Evolutionary conservation across 2,113 vertebrate species (phyloP), one percentile per base, ranked within the genome.

Genomic region (Caracal caracal): DNA sequence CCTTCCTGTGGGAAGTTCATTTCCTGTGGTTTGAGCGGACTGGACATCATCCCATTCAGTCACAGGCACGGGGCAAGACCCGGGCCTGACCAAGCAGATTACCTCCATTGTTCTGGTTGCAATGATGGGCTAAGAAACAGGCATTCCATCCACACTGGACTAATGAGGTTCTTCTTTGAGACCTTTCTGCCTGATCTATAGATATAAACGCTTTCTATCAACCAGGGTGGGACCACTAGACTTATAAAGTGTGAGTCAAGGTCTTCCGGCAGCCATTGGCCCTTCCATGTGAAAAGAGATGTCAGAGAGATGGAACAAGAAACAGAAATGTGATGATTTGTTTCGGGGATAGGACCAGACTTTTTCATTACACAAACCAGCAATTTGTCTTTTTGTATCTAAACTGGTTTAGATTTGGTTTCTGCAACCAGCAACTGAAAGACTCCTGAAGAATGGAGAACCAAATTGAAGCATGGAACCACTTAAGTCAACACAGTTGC

Each of bases 401-500:
- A 19, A 10, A 40, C 83, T 49, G 4, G 26, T 88, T 30, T 68
- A 59, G n/a, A n/a, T 56, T 26, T 19, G 8, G 22, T 30, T 30
- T 70, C 83, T 51, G 22, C 37, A 30, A 40, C 33, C 28, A 20
- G 4, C 3, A 35, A 2, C 6, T 17, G 59, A 24, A n/a, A 19
- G 37, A 26, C 9, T 30, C 40, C 53, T 59, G 13, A 20, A 0
- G 1, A 17, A 30, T 19, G 59, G 17, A 33, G n/a, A 19, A 49
- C 16, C 59, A 10, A 1, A 33, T 12, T 17, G 73, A 40, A 37
- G 35, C 3, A 0, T 2, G 80, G 53, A 59, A 11, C 17, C 33
- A 2, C 59, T 35, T 24, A 35, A 1, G 2, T 22, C 0, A 0
- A 9, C 49, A 5, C 24, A 35, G 30, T 35, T 43, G 40, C 33